Evolutionary conservation across 2,888 invertebrate species (phyloP), one percentile per base, ranked within the genome.

Genomic region (Sepioteuthis lessoniana): DNA sequence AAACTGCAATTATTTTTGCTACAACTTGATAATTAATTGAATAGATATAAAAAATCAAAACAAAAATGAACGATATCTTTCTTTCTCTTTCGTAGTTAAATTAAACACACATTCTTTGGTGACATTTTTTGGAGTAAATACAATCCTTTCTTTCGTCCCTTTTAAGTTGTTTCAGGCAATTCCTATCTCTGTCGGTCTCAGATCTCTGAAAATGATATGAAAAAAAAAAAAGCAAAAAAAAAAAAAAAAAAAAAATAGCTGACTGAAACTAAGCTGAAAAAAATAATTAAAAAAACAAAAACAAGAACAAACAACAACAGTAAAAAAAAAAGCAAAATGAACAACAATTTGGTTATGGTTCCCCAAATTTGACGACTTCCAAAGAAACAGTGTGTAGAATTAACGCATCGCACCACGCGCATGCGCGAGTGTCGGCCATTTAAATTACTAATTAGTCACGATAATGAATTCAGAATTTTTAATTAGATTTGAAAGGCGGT

Each of bases 391-490:
- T 76, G 76, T n/a, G 76, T 16, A 16, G n/a, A 76, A 76, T 76
- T 76, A 76, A 19, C n/a, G n/a, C 76, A 76, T 76, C 76, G n/a
- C 25, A 35, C 76, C 76, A 76, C n/a, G n/a, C 76, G 76, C 76
- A 76, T 76, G 76, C 76, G 76, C n/a, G 76, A 19, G n/a, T 76
- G 76, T n/a, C 76, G 76, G n/a, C 76, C 76, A 76, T 76, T 76
- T n/a, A 76, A 76, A 76, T 76, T n/a, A n/a, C 76, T 76, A 76
- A 76, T 76, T 76, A 76, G 76, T 76, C 76, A 35, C 76, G 76
- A 76, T 76, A 76, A 76, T 76, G 76, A 76, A 76, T 76, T 76
- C 76, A 76, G 76, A n/a, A 76, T 76, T 76, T 76, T 76, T 76
- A 76, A 76, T 76, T 76, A 76, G n/a, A 76, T 76, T 76, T 76